Conservation (phyloP, 2,113 vertebrate species). For the Neodon shergylaensis region DNA sequence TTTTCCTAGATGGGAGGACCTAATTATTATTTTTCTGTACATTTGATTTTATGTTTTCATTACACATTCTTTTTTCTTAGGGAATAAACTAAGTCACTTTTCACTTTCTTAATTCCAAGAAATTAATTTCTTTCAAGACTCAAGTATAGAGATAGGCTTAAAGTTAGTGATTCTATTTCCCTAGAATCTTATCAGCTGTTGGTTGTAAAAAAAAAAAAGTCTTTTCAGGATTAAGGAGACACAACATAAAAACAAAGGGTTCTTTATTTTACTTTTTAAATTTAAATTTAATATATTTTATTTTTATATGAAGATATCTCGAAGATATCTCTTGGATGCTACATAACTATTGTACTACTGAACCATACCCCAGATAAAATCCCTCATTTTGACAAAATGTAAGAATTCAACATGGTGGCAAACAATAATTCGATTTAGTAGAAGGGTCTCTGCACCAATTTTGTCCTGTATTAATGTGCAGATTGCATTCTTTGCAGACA, state of each 20-base stretch:
- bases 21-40: not conserved
- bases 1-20: not conserved
- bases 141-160: not conserved
- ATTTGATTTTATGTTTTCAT: not conserved
- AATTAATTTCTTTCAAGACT: not conserved
- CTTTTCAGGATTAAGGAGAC: not conserved
- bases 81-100: not conserved
- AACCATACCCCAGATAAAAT: too few relatives aligned
- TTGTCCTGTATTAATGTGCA: not conserved
- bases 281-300: not conserved
- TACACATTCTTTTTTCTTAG: not conserved
- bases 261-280: not conserved
- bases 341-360: not conserved
- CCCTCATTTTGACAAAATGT: not conserved
- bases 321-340: not conserved
- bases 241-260: not conserved
- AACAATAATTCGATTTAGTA: not conserved
- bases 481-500: not conserved
- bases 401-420: not conserved
- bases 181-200: not conserved
- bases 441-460: not conserved
- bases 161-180: not conserved
- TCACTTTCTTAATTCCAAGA: not conserved
- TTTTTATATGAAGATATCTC: not conserved
- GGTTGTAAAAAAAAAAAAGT: not conserved